Percentiles rank a stretch among this genome's conserved stretches.
phyloP scores from a whole-genome alignment of 2,888 invertebrate species.

The Empis stercorea region DNA sequence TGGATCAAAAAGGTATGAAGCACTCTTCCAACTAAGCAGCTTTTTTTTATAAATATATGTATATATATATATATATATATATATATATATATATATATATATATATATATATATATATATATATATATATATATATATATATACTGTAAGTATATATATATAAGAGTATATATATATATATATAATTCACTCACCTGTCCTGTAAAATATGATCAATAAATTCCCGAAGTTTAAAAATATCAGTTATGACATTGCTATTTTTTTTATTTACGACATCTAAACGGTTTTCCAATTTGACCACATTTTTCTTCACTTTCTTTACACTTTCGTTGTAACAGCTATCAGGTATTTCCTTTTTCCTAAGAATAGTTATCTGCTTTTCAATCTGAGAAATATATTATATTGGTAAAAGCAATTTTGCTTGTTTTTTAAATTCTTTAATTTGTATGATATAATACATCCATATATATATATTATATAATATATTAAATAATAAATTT shows the following conservation, averaged over 20 bases:
- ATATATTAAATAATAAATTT: too few species aligned
- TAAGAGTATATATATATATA: too few species aligned
- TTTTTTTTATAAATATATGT: too few species aligned
- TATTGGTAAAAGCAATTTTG: neutral
- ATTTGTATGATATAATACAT: neutral
- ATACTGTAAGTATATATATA: too few species aligned
- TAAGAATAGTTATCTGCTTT: constrained; percentile 29
- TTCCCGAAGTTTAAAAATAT: constrained; percentile 57
- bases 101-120: too few species aligned
- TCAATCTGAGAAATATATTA: constrained; percentile 21
- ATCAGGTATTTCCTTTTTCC: constrained; percentile 37
- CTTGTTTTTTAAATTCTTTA: neutral
- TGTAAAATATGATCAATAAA: constrained; percentile 71
- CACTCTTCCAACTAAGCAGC: too few species aligned
- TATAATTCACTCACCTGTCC: constrained; percentile 45
- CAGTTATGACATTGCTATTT: constrained; percentile 60
- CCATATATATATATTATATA: neutral
- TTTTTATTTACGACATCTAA: constrained; percentile 63
- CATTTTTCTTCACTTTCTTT: constrained; percentile 35
- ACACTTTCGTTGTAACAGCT: constrained; percentile 37
- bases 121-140: too few species aligned
- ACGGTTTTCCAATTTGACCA: constrained; percentile 58
- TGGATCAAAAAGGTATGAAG: too few species aligned
- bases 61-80: too few species aligned
- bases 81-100: too few species aligned